Conservation (phyloP, 1,140 invertebrate species). For the Dinoponera quadriceps region DNA sequence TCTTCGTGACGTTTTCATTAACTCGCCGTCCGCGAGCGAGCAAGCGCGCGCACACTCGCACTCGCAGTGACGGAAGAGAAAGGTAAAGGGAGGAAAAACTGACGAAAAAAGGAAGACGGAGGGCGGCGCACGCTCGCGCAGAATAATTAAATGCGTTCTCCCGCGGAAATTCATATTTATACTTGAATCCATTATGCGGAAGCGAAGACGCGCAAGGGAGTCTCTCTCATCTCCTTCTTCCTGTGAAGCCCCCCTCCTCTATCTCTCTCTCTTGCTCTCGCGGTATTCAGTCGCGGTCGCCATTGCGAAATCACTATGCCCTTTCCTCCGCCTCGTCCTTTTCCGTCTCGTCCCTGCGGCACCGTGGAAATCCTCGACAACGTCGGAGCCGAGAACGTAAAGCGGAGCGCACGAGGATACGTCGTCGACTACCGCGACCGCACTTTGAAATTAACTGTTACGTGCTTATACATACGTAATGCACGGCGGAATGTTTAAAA, state of each 20-base stretch:
- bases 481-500: constrained; percentile 33
- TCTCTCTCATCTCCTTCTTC: neutral
- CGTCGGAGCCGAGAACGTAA: constrained; percentile 21
- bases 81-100: constrained; percentile 28
- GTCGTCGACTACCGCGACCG: constrained; percentile 39
- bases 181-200: constrained; percentile 73
- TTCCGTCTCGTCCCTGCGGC: neutral
- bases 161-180: constrained; percentile 77
- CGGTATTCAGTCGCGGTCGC: constrained; percentile 12
- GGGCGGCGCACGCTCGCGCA: constrained; percentile 54
- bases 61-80: neutral
- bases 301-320: constrained; percentile 21
- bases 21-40: constrained; percentile 52
- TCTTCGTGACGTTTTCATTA: constrained; percentile 79
- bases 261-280: constrained; percentile 11
- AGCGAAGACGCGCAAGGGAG: constrained; percentile 51
- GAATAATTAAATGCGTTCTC: constrained; percentile 76
- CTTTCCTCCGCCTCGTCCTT: neutral
- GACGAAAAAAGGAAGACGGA: constrained; percentile 23
- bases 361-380: neutral
- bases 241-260: no score
- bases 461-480: constrained; percentile 55
- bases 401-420: neutral
- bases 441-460: constrained; percentile 65
- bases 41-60: no score